Evolutionary conservation across 2,797 vertebrate species (phyloP).

Genomic region (Peromyscus aztecus): DNA sequence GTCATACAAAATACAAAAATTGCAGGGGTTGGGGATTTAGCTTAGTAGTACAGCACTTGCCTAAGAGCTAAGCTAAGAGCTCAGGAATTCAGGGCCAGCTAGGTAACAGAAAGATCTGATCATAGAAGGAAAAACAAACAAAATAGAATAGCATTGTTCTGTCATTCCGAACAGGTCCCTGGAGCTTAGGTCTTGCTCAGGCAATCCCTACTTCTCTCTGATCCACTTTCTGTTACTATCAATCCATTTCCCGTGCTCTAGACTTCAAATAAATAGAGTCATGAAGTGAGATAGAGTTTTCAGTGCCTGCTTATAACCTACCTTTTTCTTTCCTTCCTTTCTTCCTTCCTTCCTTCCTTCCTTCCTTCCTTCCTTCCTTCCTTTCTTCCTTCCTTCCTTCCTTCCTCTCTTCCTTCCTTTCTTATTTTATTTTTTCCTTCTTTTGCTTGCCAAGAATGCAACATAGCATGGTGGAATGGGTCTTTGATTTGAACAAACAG

Average conservation of each 20-base stretch:
- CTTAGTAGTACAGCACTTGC: no score
- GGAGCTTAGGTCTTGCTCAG: not conserved
- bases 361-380: fast-evolving
- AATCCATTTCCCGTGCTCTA: constrained; percentile 26
- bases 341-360: not conserved
- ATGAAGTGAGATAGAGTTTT: constrained; percentile 38
- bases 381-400: fast-evolving
- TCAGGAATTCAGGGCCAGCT: not conserved
- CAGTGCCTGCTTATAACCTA: not conserved
- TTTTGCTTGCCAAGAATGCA: constrained; percentile 5
- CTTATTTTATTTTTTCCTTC: not conserved
- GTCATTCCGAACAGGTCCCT: not conserved
- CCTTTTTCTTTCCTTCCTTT: not conserved
- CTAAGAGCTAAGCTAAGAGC: not conserved
- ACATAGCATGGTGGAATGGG: not conserved
- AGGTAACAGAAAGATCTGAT: not conserved
- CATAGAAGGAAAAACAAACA: not conserved
- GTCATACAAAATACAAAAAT: not conserved
- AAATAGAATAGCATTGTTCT: not conserved
- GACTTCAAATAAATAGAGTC: constrained; percentile 48
- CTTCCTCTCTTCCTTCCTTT: no score
- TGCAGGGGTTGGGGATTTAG: no score
- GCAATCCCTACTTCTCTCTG: not conserved
- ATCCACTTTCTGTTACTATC: not conserved
- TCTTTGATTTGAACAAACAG: constrained; percentile 14